Conservation (phyloP, 2,113 vertebrate species). For the Thymallus thymallus region DNA sequence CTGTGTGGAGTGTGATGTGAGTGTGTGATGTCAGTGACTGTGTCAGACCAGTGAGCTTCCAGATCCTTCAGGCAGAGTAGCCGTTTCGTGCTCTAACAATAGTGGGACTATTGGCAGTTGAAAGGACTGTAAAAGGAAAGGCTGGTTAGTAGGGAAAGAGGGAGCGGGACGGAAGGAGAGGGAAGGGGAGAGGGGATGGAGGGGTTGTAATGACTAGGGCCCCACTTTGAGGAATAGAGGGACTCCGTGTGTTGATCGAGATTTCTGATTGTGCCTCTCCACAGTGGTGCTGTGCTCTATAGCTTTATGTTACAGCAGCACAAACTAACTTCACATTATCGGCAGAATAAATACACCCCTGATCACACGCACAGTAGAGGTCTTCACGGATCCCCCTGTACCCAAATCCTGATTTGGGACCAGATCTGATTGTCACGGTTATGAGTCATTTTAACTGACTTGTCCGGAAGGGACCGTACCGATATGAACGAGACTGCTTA, state of each 20-base stretch:
- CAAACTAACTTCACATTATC: neutral
- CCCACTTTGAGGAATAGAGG: conserved; percentile 6
- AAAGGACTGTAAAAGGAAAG: conserved; percentile 8
- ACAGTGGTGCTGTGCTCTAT: neutral
- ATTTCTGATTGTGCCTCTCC: conserved; percentile 5
- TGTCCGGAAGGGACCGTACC: too few relatives aligned
- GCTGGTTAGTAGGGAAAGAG: neutral
- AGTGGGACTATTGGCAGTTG: conserved; percentile 9
- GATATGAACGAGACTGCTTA: too few relatives aligned
- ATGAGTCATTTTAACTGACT: too few relatives aligned
- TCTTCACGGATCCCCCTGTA: too few relatives aligned
- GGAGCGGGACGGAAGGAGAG: neutral
- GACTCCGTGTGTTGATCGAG: neutral
- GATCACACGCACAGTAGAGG: too few relatives aligned
- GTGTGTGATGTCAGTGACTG: too few relatives aligned
- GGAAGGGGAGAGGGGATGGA: neutral
- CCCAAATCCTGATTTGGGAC: too few relatives aligned
- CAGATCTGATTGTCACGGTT: too few relatives aligned
- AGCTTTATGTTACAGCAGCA: neutral
- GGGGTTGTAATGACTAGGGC: conserved; percentile 9
- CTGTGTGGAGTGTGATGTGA: too few relatives aligned
- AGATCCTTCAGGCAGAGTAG: neutral
- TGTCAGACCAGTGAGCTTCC: neutral
- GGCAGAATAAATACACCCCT: too few relatives aligned
- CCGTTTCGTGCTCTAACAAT: conserved; percentile 13